These are phyloP conservation scores for Miniopterus natalensis DNA, from an alignment of 2,113 vertebrate species.

Conservation along the genomic window DNA sequence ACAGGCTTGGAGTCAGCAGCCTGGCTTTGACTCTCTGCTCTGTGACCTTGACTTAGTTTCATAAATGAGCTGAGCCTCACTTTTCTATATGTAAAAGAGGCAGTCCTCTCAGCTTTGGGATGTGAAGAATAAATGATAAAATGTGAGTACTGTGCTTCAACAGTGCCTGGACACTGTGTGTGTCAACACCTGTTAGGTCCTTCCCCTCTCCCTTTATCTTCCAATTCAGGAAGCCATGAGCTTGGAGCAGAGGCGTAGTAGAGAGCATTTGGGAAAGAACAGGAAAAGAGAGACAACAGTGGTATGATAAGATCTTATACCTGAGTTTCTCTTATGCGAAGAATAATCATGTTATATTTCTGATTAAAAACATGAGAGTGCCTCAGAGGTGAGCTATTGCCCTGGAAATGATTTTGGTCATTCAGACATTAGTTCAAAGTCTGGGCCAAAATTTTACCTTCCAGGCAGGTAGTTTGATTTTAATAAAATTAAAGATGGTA, in stretches of 20 bases:
- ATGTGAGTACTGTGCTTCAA: background rate
- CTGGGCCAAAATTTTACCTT: background rate
- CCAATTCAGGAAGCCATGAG: background rate
- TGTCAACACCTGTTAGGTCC: background rate
- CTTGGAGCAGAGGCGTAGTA: background rate
- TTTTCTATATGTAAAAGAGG: background rate
- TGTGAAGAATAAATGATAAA: background rate
- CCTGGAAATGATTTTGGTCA: background rate
- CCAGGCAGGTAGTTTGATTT: background rate
- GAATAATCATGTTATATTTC: background rate
- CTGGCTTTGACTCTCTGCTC: background rate
- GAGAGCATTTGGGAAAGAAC: background rate
- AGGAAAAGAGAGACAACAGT: background rate
- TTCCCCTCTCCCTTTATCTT: background rate
- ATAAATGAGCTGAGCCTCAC: background rate
- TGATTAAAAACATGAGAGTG: background rate
- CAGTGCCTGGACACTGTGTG: background rate
- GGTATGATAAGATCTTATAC: background rate
- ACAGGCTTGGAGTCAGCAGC: background rate
- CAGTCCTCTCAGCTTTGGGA: background rate
- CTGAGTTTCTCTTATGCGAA: background rate
- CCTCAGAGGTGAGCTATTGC: background rate
- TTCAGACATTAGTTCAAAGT: slow-evolving; percentile 1
- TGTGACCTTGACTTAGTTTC: background rate
- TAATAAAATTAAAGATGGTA: background rate